These are phyloP conservation scores for Camponotus fellah DNA, from an alignment of 2,888 invertebrate species.

Conservation along the genomic window DNA sequence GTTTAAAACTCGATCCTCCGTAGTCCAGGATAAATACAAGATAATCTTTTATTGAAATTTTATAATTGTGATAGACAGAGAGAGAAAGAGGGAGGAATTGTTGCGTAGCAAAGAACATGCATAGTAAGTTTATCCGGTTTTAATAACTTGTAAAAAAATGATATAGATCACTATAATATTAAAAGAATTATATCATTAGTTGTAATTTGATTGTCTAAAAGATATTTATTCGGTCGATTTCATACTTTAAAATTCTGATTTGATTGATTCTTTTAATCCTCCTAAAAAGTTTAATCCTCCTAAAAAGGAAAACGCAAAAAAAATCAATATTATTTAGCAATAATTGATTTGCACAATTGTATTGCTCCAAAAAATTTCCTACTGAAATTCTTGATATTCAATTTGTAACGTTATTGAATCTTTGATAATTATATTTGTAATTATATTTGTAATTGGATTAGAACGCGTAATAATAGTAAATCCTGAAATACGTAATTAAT, in stretches of 20 bases:
- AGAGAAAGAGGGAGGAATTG: not conserved
- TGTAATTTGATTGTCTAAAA: not conserved
- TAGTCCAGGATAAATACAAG: not conserved
- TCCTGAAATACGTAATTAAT: constrained; percentile 34
- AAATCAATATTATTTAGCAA: too few relatives aligned
- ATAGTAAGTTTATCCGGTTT: not conserved
- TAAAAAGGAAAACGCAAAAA: not conserved
- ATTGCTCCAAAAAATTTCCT: not conserved
- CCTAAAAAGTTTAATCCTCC: not conserved
- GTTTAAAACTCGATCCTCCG: constrained; percentile 34
- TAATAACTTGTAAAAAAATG: not conserved
- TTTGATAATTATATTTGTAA: constrained; percentile 19
- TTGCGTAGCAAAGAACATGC: not conserved
- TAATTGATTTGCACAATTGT: too few relatives aligned
- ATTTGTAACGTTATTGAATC: constrained; percentile 2
- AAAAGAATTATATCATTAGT: not conserved
- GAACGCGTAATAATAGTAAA: not conserved
- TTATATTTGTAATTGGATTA: constrained; percentile 27
- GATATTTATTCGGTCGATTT: not conserved
- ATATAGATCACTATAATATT: not conserved
- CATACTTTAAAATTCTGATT: not conserved
- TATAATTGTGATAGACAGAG: constrained; percentile 21
- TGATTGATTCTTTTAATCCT: not conserved
- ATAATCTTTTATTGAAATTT: constrained; percentile 13
- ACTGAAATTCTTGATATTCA: not conserved